These are phyloP conservation scores for Malurus alboscapulatus DNA, from an alignment of 2,113 vertebrate species.

Conservation along the genomic window DNA sequence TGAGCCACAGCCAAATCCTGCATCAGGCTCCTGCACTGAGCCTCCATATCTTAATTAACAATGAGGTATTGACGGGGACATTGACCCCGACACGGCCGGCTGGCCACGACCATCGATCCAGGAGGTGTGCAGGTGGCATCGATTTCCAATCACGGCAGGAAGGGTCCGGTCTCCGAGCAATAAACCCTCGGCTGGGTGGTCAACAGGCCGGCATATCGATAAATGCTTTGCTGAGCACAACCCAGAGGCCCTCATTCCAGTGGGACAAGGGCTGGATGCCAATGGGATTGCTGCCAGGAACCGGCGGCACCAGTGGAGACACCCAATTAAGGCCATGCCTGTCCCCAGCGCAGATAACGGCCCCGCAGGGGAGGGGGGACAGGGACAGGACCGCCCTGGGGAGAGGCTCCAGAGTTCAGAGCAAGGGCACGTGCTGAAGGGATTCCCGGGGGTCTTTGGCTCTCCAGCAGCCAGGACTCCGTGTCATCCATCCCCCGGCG, in stretches of 20 bases:
- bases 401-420: not conserved
- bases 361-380: not conserved
- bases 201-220: constrained; percentile 33
- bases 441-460: not conserved
- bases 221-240: constrained; percentile 13
- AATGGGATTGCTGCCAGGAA: constrained; percentile 9
- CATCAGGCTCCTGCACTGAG: constrained; percentile 36
- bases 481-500: not conserved
- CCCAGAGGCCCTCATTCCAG: not conserved
- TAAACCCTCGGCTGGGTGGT: constrained; percentile 51
- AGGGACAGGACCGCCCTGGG: not conserved
- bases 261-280: not conserved
- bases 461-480: not conserved
- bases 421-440: not conserved
- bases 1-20: constrained; percentile 69
- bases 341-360: not conserved
- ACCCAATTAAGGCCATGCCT: constrained; percentile 59
- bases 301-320: not conserved
- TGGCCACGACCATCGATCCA: constrained; percentile 54
- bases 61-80: constrained; percentile 40
- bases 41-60: constrained; percentile 76
- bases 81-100: not conserved
- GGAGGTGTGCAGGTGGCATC: not conserved
- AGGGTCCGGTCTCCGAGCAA: constrained; percentile 66
- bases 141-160: constrained; percentile 61